Evolutionary conservation across 2,888 invertebrate species (phyloP), one percentile per base, ranked within the genome.

Genomic region (Philereme vetulata): DNA sequence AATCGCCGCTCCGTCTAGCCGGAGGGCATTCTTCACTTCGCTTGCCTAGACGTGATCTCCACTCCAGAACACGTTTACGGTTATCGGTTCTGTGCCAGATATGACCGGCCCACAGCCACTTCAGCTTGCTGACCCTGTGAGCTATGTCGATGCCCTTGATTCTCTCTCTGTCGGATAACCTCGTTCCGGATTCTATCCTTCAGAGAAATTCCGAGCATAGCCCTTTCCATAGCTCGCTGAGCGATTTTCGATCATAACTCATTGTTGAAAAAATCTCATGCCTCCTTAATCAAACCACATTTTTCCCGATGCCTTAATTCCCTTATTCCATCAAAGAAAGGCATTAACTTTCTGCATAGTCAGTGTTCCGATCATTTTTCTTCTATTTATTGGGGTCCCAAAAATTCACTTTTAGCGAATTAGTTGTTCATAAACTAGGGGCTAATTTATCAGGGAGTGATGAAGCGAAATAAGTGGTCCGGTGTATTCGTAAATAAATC

Each of bases 361-460:
- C 91, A 91, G 74, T 72, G 62, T 61, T 47, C 61, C 64, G 61
- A 76, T 75, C 85, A 90, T 90, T 90, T 88, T 85, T 90, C 90
- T 88, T 74, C 68, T 76, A 76, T 76, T 78, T 78, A 71, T 60
- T 76, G 72, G 72, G 78, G 84, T 86, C 84, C 75, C 68, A 77
- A 81, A 80, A 85, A 86, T 87, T 87, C 86, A 87, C 86, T 88
- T 84, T 81, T 80, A 76, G 65, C 65, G 80, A 80, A 80, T 80
- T 80, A 80, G 80, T 65, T 72, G 49, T 68, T 81, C 81, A 82
- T 86, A 84, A 85, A 80, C 82, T 77, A 72, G 63, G 72, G 71
- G 78, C 83, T 86, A 89, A 90, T 90, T 88, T 81, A 86, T 86
- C 82, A 81, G 77, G 78, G 82, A 81, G 80, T 80, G 82, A 81